These are phyloP conservation scores for human DNA, from an alignment of 2,113 vertebrate species.

Conservation along the genomic window GRCh38 chr2:224005501-224006000, in stretches of 20 bases:
- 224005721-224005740: slow-evolving; percentile 10
- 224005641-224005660: neutral
- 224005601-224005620: neutral
- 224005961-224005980: neutral
- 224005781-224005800: neutral
- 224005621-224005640: neutral
- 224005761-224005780: neutral
- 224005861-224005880: neutral
- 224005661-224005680: neutral
- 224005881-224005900: neutral
- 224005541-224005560: neutral
- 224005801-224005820: neutral
- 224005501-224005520: neutral
- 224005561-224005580: neutral
- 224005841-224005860: neutral
- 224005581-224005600: neutral
- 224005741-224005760: slow-evolving; percentile 11
- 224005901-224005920: neutral
- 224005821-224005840: neutral
- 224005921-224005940: neutral
- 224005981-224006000: neutral
- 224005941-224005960: neutral
- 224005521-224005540: neutral
- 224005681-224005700: neutral
- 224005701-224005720: slow-evolving; percentile 33